phyloP scores from a whole-genome alignment of 2,113 vertebrate genomes.

The Bufo gargarizans region DNA sequence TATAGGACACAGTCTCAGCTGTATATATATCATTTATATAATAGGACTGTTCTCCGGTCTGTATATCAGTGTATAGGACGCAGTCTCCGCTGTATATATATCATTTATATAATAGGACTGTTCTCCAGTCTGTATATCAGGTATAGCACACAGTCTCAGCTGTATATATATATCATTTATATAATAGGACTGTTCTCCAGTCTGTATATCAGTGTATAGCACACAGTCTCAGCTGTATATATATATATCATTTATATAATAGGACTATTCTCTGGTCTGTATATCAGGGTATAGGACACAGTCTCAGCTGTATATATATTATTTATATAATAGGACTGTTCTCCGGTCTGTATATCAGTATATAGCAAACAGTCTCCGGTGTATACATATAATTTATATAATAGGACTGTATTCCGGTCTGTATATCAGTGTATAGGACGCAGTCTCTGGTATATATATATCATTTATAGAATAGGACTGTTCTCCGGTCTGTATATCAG shows the following conservation, averaged over 20 bases:
- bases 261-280: background rate
- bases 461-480: background rate
- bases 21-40: background rate
- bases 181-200: background rate
- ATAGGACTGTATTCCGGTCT: background rate
- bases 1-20: slow-evolving; percentile 2
- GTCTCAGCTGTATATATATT: background rate
- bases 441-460: background rate
- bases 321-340: background rate
- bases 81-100: background rate
- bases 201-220: background rate
- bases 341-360: background rate
- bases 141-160: background rate
- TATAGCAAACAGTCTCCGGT: background rate
- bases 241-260: background rate
- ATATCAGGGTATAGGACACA: background rate
- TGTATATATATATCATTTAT: background rate
- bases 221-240: background rate
- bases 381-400: too few relatives aligned
- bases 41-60: background rate
- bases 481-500: background rate
- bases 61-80: background rate
- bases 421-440: background rate
- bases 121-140: background rate
- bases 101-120: background rate